These are phyloP conservation scores for Andinoacara biseriatus DNA, from an alignment of 2,113 vertebrate species.

Conservation along the genomic window DNA sequence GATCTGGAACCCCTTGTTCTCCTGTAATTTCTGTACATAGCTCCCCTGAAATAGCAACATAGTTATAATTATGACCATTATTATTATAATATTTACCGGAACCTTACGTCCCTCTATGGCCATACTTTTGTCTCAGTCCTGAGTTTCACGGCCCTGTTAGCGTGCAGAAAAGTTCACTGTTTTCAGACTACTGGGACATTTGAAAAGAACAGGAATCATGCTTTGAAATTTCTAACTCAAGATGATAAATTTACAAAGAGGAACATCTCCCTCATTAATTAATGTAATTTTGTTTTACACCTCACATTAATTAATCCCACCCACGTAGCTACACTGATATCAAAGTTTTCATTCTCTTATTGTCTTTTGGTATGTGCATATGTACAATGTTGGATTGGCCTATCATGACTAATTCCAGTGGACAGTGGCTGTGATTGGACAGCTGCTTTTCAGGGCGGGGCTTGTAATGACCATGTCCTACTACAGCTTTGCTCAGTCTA, in stretches of 20 bases:
- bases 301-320: not conserved
- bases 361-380: not conserved
- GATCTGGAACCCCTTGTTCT: not conserved
- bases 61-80: not conserved
- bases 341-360: not conserved
- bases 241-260: too few species aligned
- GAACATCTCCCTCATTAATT: too few species aligned
- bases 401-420: not conserved
- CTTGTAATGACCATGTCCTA: not conserved
- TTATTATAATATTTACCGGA: too few species aligned
- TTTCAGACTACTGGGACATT: not conserved
- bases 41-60: not conserved
- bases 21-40: not conserved
- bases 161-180: too few species aligned
- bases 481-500: not conserved
- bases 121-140: too few species aligned
- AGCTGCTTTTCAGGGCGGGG: not conserved
- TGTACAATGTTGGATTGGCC: not conserved
- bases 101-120: too few species aligned
- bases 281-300: not conserved
- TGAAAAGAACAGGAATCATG: not conserved
- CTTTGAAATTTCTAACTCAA: too few species aligned
- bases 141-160: too few species aligned
- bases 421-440: not conserved
- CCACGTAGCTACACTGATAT: not conserved